Evolutionary conservation across 2,113 vertebrate genomes (phyloP).

Genomic region (Pseudorectes ferrugineus): DNA sequence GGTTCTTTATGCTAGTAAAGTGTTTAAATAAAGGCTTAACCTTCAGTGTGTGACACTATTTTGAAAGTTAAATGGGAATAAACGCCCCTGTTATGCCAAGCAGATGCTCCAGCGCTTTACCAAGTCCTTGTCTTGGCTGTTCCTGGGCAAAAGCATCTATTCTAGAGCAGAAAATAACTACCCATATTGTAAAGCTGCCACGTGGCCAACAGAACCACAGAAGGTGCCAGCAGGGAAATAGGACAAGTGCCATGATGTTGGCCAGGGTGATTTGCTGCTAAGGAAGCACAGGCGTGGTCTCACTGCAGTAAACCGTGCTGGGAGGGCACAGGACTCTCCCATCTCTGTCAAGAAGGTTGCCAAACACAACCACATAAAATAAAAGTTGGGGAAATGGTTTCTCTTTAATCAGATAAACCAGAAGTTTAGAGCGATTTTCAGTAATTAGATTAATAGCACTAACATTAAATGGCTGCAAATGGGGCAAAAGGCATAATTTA

Average conservation of each 20-base stretch:
- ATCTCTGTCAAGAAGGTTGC: background rate
- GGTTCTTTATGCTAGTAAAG: background rate
- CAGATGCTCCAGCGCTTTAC: background rate
- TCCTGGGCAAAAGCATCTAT: background rate
- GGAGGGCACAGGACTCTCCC: background rate
- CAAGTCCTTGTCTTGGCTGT: background rate
- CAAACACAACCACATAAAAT: background rate
- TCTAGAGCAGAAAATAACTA: background rate
- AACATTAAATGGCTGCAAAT: background rate
- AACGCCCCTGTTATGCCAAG: background rate
- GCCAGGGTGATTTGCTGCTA: too few species aligned
- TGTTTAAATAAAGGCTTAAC: background rate
- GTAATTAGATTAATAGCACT: background rate
- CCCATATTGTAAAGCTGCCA: background rate
- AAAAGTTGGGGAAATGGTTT: background rate
- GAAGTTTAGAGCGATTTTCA: background rate
- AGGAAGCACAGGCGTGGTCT: background rate
- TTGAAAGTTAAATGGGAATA: background rate
- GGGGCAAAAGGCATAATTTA: background rate
- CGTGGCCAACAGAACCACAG: background rate
- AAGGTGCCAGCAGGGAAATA: background rate
- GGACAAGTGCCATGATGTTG: background rate
- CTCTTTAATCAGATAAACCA: background rate
- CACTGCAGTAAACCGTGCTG: background rate
- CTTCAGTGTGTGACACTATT: background rate